phyloP scores from a whole-genome alignment of 1,140 invertebrate genomes.

The Homarus americanus region DNA sequence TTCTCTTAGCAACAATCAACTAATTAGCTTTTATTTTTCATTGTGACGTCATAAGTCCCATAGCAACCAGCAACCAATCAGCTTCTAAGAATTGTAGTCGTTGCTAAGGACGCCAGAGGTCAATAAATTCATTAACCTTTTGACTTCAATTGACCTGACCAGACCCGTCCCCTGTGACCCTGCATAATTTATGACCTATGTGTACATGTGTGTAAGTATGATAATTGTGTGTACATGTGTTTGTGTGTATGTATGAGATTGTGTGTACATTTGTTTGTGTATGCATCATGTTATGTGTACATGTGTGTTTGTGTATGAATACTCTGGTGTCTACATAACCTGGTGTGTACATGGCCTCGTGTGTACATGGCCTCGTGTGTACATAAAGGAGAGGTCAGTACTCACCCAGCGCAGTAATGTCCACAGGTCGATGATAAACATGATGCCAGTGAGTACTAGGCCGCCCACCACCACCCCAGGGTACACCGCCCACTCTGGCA shows the following conservation, averaged over 20 bases:
- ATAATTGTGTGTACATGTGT: background rate
- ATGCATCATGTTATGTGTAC: background rate
- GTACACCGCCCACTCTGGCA: slow-evolving; percentile 23
- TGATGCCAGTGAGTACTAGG: background rate
- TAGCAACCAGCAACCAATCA: too few relatives aligned
- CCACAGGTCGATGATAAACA: background rate
- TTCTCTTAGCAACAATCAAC: too few relatives aligned
- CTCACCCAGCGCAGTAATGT: slow-evolving; percentile 42
- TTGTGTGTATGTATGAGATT: background rate
- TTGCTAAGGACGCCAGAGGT: too few relatives aligned
- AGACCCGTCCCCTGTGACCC: too few relatives aligned
- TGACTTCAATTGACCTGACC: too few relatives aligned
- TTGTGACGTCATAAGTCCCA: too few relatives aligned
- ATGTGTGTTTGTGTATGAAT: background rate
- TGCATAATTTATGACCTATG: background rate
- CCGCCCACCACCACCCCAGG: background rate
- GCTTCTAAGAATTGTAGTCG: too few relatives aligned
- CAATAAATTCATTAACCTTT: background rate
- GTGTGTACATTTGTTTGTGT: background rate
- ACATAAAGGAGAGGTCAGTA: background rate
- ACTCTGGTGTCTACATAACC: background rate
- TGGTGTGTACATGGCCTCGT: background rate
- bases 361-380: background rate
- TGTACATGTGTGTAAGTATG: too few relatives aligned
- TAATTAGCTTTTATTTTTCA: too few relatives aligned